Conservation (phyloP, 2,888 invertebrate species). For the Metopia argyrocephala region DNA sequence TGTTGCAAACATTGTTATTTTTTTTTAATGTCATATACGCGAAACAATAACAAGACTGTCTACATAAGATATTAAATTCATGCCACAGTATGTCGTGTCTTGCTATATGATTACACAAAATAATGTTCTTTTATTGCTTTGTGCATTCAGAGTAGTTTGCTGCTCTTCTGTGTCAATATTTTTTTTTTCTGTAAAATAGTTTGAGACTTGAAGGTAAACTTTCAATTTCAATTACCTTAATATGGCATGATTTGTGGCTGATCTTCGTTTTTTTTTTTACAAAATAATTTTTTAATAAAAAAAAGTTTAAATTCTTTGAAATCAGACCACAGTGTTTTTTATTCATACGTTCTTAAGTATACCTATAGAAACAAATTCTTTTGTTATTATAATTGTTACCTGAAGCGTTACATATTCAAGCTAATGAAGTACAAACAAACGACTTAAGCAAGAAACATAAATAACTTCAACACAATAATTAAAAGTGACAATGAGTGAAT, state of each 20-base stretch:
- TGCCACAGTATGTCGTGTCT: slow-evolving; percentile 47
- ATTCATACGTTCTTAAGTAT: no score
- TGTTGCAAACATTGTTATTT: slow-evolving; percentile 31
- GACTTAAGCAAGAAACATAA: slow-evolving; percentile 30
- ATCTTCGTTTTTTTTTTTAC: slow-evolving; percentile 26
- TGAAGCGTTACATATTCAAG: slow-evolving; percentile 11
- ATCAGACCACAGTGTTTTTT: slow-evolving; percentile 38
- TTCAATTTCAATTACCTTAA: slow-evolving; percentile 59
- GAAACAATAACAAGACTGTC: slow-evolving; percentile 28
- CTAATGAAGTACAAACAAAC: slow-evolving; percentile 23
- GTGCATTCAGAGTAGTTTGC: slow-evolving; percentile 5
- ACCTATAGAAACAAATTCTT: slow-evolving; percentile 43
- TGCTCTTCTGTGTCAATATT: slow-evolving; percentile 10
- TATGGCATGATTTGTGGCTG: slow-evolving; percentile 57
- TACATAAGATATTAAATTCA: slow-evolving; percentile 23
- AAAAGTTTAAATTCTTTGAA: neutral
- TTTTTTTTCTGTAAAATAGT: slow-evolving; percentile 7
- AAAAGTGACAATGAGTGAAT: slow-evolving; percentile 26
- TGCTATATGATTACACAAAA: slow-evolving; percentile 53
- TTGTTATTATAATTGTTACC: neutral
- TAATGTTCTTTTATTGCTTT: slow-evolving; percentile 54
- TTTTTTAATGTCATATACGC: slow-evolving; percentile 54
- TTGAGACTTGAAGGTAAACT: slow-evolving; percentile 58
- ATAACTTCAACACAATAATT: slow-evolving; percentile 19
- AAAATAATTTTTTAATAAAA: neutral